Conservation (phyloP, 2,797 vertebrate species). For the Eutrigla gurnardus region DNA sequence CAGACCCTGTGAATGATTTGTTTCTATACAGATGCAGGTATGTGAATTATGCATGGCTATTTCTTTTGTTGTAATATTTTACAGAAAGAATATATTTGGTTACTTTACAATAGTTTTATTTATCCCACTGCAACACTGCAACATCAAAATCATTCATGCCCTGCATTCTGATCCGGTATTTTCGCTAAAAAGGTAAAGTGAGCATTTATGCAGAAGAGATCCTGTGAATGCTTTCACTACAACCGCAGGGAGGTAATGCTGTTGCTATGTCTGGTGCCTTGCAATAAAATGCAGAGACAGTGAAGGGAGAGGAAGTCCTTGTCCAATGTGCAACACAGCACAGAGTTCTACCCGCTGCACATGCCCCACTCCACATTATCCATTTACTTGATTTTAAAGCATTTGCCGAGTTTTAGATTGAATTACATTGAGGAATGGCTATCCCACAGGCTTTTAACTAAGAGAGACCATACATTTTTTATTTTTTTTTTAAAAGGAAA, state of each 20-base stretch:
- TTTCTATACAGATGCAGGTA: neutral
- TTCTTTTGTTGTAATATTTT: neutral
- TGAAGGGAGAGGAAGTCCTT: neutral
- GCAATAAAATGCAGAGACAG: constrained; percentile 21
- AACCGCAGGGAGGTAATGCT: neutral
- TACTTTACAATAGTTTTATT: neutral
- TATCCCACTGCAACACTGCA: neutral
- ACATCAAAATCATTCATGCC: neutral
- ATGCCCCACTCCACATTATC: neutral
- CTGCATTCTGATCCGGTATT: neutral
- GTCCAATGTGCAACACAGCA: neutral
- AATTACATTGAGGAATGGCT: neutral
- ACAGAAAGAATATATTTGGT: neutral
- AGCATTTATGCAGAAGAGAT: neutral
- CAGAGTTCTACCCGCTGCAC: too few species aligned
- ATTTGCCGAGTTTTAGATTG: neutral
- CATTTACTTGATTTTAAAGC: neutral
- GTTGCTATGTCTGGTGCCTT: neutral
- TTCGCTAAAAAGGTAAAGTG: neutral
- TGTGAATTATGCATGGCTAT: neutral
- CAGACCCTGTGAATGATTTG: neutral
- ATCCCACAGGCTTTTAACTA: neutral
- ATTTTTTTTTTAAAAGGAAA: neutral
- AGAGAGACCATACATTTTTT: neutral
- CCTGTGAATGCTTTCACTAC: neutral